A percentile compares a stretch with the other conserved stretches of the same genome.
These are phyloP conservation scores for Takifugu rubripes DNA, from an alignment of 2,797 vertebrate species.

Conservation along the genomic window DNA sequence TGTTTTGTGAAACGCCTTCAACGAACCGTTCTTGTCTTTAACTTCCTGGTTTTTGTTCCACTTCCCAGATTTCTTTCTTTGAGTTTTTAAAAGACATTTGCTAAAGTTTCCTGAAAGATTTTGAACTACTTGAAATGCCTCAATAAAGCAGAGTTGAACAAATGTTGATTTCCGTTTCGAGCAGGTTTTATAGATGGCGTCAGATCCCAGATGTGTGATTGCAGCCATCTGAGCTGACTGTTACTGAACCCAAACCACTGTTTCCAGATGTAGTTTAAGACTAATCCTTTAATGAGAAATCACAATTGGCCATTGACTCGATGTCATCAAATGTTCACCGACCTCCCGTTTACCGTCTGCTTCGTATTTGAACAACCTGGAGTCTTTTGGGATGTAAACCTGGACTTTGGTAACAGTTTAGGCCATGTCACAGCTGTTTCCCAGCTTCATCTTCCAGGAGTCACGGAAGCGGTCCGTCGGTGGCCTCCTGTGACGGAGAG, in stretches of 20 bases:
- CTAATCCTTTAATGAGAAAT: not conserved
- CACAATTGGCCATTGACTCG: not conserved
- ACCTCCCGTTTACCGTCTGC: slow-evolving; percentile 6
- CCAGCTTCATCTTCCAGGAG: not conserved
- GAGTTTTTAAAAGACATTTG: slow-evolving; percentile 73
- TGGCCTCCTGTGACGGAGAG: not conserved
- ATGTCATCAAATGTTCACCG: slow-evolving; percentile 1
- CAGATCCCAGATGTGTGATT: not conserved
- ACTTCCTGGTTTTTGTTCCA: slow-evolving; percentile 44
- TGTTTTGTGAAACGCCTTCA: slow-evolving; percentile 89
- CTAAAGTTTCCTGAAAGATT: slow-evolving; percentile 86
- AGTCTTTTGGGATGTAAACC: slow-evolving; percentile 1
- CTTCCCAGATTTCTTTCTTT: slow-evolving; percentile 29
- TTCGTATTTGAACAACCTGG: slow-evolving; percentile 25
- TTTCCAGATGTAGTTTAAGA: not conserved
- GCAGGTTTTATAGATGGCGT: not conserved
- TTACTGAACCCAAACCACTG: not conserved
- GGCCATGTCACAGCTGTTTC: not conserved
- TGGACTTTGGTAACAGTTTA: slow-evolving; percentile 11
- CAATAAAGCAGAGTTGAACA: slow-evolving; percentile 93
- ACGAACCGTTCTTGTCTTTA: slow-evolving; percentile 46
- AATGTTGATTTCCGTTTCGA: slow-evolving; percentile 26
- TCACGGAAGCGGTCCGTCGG: not conserved
- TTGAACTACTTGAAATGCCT: slow-evolving; percentile 95
- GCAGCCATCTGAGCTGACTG: too few species aligned